These are phyloP conservation scores for Cichlasoma orientale DNA, from an alignment of 2,797 vertebrate genomes.

Conservation along the genomic window DNA sequence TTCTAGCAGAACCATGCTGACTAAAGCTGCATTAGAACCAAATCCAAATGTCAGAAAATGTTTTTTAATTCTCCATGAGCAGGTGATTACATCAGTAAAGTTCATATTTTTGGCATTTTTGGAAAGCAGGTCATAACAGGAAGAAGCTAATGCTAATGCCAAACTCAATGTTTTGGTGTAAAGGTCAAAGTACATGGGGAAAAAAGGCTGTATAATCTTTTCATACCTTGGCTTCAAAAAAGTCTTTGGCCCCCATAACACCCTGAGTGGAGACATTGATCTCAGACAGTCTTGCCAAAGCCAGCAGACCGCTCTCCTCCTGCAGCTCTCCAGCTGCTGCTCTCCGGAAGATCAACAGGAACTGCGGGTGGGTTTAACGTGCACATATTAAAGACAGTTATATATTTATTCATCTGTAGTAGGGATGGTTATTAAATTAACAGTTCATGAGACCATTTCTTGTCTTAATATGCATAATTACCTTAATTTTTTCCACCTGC, in stretches of 20 bases:
- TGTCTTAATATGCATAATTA: too few relatives aligned
- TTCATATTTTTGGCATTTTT: too few relatives aligned
- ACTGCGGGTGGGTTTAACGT: constrained; percentile 74
- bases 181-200: not conserved
- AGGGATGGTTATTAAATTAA: too few relatives aligned
- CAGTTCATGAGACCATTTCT: too few relatives aligned
- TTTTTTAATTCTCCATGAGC: too few relatives aligned
- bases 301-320: constrained; percentile 93
- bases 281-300: constrained; percentile 91
- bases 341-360: constrained; percentile 92
- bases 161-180: not conserved
- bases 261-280: constrained; percentile 93
- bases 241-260: constrained; percentile 92
- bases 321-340: constrained; percentile 91
- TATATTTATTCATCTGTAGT: too few relatives aligned
- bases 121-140: not conserved
- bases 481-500: too few relatives aligned
- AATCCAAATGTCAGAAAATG: too few relatives aligned
- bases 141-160: not conserved
- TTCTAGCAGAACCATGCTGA: too few relatives aligned
- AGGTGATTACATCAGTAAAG: too few relatives aligned
- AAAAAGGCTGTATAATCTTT: not conserved
- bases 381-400: not conserved
- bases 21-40: too few relatives aligned
- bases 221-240: constrained; percentile 96